Conservation (phyloP, 2,797 vertebrate species). For the Hydrophis major region DNA sequence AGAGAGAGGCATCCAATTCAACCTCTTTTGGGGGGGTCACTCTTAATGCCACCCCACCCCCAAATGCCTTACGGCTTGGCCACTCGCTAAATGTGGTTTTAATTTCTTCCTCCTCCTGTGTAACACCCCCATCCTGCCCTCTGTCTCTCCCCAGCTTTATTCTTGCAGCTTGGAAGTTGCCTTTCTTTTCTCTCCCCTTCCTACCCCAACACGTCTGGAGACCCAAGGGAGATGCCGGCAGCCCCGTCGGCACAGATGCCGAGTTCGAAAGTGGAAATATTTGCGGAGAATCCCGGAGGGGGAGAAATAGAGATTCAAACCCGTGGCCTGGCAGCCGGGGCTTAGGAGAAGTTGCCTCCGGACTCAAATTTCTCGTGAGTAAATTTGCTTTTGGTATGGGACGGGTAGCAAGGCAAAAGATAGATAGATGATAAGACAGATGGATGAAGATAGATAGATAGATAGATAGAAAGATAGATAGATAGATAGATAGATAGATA, state of each 20-base stretch:
- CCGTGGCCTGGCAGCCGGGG: not conserved
- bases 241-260: not conserved
- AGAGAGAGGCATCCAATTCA: not conserved
- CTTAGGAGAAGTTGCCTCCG: not conserved
- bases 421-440: too few species aligned
- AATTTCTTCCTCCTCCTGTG: not conserved
- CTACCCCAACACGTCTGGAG: too few species aligned
- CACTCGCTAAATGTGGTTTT: not conserved
- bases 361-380: not conserved
- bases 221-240: not conserved
- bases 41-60: not conserved
- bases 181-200: not conserved
- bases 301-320: not conserved
- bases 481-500: too few species aligned
- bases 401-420: not conserved
- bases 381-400: not conserved
- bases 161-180: not conserved
- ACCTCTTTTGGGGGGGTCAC: not conserved
- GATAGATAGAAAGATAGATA: too few species aligned
- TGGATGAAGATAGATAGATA: too few species aligned
- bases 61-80: not conserved
- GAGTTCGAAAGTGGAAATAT: not conserved
- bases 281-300: too few species aligned
- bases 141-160: fast-evolving
- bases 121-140: not conserved